Evolutionary conservation across 2,888 invertebrate genomes (phyloP), one percentile per base, ranked within the genome.

Genomic region (Phyllotreta cruciferae): DNA sequence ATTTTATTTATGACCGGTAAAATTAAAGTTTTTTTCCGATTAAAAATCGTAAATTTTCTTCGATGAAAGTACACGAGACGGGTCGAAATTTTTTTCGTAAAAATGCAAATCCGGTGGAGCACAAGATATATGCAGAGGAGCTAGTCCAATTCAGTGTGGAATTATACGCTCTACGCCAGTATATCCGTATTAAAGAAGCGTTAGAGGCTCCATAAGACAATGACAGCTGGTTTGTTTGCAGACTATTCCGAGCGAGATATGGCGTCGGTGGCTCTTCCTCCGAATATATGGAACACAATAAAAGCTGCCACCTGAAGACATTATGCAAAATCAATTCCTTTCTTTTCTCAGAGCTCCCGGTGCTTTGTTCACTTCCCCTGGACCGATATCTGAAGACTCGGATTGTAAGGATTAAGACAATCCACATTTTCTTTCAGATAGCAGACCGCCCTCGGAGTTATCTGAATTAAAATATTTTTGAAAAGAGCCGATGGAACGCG

Each of bases 241-340:
- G 80, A 73, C 79, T 76, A 78, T 80, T 80, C 73, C 73, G 74
- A 13, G 68, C 54, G 72, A 76, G 78, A 78, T 79, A 79, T 74
- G 74, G 73, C 73, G 67, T 36, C 62, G 73, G 73, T 70, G 73
- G 74, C 73, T 72, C 71, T 75, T 77, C 75, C 74, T 72, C 74
- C 75, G 79, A 78, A 81, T 81, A 81, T 81, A 80, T 81, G 80
- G 80, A 78, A 77, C 78, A 80, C 80, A 81, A 81, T 80, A 80
- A 81, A 81, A 80, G 73, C 78, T 77, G 54, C 80, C 80, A 81
- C 82, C 81, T 81, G 81, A 78, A 80, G 80, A 81, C 82, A 81
- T 82, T 82, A 82, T 82, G 81, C 81, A 82, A 82, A 82, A 82
- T 82, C 82, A 82, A 82, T 82, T 81, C 81, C 77, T 78, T 79